Conservation (phyloP, 2,888 invertebrate genomes). For the Cerastis rubricosa region DNA sequence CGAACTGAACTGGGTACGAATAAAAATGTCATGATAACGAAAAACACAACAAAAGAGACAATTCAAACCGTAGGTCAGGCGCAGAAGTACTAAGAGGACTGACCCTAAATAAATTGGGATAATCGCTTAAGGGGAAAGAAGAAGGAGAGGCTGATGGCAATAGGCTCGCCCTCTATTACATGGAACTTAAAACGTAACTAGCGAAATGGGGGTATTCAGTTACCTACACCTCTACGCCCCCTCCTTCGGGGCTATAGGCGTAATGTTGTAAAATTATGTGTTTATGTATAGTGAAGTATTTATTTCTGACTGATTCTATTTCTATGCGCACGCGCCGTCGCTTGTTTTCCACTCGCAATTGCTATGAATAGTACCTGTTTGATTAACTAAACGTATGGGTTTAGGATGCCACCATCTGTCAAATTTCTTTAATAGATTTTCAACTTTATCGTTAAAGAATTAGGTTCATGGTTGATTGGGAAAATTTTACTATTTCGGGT, state of each 20-base stretch:
- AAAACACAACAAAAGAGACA: no score
- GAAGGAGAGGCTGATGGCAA: background rate
- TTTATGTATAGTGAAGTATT: background rate
- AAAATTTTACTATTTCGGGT: no score
- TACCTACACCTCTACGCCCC: no score
- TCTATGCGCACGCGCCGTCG: conserved; percentile 39
- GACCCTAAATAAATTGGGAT: background rate
- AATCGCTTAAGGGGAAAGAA: background rate
- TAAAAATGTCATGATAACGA: no score
- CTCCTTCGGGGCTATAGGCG: no score
- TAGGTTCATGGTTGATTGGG: no score
- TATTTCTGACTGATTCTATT: conserved; percentile 44
- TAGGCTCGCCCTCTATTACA: background rate
- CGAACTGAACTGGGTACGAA: no score
- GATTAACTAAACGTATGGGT: conserved; percentile 42
- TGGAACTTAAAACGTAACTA: no score
- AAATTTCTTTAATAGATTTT: no score
- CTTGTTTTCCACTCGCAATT: conserved; percentile 40
- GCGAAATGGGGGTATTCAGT: no score
- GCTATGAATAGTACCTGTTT: conserved; percentile 43
- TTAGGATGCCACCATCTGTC: background rate
- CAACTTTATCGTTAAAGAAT: no score
- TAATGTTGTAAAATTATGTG: background rate
- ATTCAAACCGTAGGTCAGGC: no score
- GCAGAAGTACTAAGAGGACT: background rate